Base-by-base conservation (phyloP, 2,797 vertebrate genomes). In the Thaleichthys pacificus region DNA sequence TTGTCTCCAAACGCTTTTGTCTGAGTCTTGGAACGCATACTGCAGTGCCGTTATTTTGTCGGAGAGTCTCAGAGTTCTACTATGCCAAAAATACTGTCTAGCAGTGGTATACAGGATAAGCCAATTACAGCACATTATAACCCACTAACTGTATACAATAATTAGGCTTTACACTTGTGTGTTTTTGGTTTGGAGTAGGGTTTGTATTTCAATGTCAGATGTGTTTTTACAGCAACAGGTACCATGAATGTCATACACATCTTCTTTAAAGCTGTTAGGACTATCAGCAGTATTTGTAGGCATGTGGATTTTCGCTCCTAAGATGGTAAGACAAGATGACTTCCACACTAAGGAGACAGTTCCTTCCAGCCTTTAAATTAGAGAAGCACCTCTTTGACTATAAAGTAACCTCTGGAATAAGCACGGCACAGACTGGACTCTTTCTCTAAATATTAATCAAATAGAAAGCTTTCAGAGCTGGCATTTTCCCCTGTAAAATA, bases 381-480 rank as follows among this genome's bases (percentile, higher is more conserved):
- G 66, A 86, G 72, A 78, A 70, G 80, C 82, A 86, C 76, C 86
- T 89, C 86, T 88, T 84, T 87, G 82, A 88, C 86, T 86, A 84
- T 88, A 83, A 91, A 90, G 86, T 80, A 86, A 72, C 72, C 82
- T 70, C 78, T 73, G 80, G 85, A 89, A 87, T 89, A 89, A 87
- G 89, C 85, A 86, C 74, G 82, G 78, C 1, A 2, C 7, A 9
- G 38, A 3, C 38, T 77, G 76, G 77, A 70, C 83, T 87, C 86
- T 85, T 84, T 86, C 89, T 85, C 87, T 85, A 91, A 92, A 92
- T 91, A 91, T 93, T 91, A 91, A 93, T 93, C 84, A 90, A 92
- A 91, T 80, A 70, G 83, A 84, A 83, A 86, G 86, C 88, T 93
- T 93, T 93, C 90, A 91, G 87, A 85, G 84, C 81, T 92, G 89